Evolutionary conservation across 2,797 vertebrate genomes (phyloP), one percentile per base, ranked within the genome.

Genomic region (Poeciliopsis presidionis): DNA sequence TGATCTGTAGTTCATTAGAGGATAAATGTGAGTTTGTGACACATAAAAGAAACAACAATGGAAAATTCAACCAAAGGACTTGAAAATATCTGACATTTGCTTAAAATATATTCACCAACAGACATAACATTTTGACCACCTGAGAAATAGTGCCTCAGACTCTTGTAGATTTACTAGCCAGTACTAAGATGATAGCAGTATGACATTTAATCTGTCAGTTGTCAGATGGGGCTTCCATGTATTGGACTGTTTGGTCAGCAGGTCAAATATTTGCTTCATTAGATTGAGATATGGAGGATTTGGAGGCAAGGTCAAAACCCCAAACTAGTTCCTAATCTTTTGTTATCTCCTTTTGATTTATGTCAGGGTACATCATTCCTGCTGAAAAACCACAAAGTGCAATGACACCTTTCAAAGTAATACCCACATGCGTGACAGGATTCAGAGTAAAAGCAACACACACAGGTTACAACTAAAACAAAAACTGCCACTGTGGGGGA

Each of bases 1-100:
- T 74, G 73, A 82, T 71, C n/a, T 8, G 0, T 43, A 74, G 73
- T 63, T 59, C 72, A 71, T 71, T 28, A 45, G 67, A 71, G 25
- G 25, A 16, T 28, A 71, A n/a, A 71, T 46, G 28, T 71, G n/a
- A 71, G 67, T 18, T 45, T 71, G 41, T 71, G n/a, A 71, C n/a
- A 70, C 14, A 41, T 69, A 69, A 69, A 43, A 45, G 41, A 11
- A 46, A 28, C 25, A 8, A 70, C 67, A 71, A 69, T 43, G 39
- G 12, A 69, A 14, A 71, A 45, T 28, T 28, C 2, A 28, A n/a
- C 12, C 2, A 70, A 4, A 70, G 2, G 67, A n/a, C 25, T 45
- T 70, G 5, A 14, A 43, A 16, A 70, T n/a, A 45, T 13, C 5
- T 0, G 1, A 12, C 1, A 13, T 43, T 69, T 69, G 1, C 12